Evolutionary conservation across 2,797 vertebrate genomes (phyloP), one percentile per base, ranked within the genome.

Genomic region (Malurus splendens): DNA sequence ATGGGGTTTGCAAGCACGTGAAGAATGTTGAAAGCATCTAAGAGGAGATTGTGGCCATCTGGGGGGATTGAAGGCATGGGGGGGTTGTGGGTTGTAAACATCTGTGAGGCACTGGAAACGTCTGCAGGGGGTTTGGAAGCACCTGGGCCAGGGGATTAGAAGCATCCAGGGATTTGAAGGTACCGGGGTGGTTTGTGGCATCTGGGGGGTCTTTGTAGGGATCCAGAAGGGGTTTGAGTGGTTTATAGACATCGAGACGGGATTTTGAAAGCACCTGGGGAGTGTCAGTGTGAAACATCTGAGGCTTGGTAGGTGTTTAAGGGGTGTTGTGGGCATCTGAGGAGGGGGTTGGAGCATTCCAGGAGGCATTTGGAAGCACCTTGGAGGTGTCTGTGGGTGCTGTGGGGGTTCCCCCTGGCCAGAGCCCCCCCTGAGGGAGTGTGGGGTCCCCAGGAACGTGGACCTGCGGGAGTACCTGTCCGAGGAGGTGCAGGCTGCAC

Each of bases 401-500:
- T 9, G n/a, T 9, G 44, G n/a, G 57, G 56, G 17, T 12, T 6
- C 41, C 50, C 50, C 3, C 5, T 0, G 4, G n/a, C 16, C 3
- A 5, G n/a, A 10, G 14, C n/a, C 38, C 23, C 65, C 22, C 8
- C 64, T 70, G 39, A 70, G n/a, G 55, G 23, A 3, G 6, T 2
- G 8, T 16, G 62, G 65, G 47, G 7, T 25, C 18, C 75, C 41
- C 79, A 99, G 99, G 86, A 99, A 99, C 5, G 99, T 99, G 72
- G 99, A 99, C 93, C 97, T 99, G 74, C 98, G 98, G 15, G 99
- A 99, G 54, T 99, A 99, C 96, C 96, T 99, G 85, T 98, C 98
- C 1, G 99, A 99, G 92, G 99, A 99, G 93, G 98, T 98, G 38
- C 99, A 99, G 88, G 97, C 91, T 0, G 97, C 98, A 1, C 98